phyloP scores from a whole-genome alignment of 2,113 vertebrate species.

The Sterna hirundo region DNA sequence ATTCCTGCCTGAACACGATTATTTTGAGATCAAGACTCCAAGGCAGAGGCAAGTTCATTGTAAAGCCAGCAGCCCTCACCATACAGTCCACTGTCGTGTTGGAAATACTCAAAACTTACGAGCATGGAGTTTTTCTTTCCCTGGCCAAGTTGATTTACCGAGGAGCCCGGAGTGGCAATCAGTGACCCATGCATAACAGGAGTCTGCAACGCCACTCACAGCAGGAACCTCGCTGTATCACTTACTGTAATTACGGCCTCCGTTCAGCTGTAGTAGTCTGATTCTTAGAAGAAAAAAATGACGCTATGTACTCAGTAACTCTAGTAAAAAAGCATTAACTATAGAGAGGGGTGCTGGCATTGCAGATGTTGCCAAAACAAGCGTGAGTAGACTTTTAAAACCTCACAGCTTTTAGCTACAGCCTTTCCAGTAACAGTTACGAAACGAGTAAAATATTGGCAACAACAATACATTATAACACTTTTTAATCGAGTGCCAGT shows the following conservation, averaged over 20 bases:
- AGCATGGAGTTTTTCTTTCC: neutral
- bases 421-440: neutral
- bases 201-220: neutral
- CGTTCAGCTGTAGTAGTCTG: neutral
- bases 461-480: neutral
- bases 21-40: neutral
- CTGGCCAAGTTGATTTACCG: neutral
- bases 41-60: neutral
- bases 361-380: conserved; percentile 27
- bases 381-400: conserved; percentile 19
- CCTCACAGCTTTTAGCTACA: neutral
- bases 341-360: conserved; percentile 6
- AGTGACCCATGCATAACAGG: neutral
- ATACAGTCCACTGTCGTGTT: neutral
- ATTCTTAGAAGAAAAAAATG: neutral
- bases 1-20: neutral
- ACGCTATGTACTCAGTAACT: conserved; percentile 3
- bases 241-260: neutral
- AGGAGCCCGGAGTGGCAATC: neutral
- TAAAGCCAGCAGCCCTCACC: neutral
- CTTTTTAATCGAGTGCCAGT: neutral
- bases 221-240: neutral
- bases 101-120: neutral
- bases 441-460: neutral
- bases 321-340: conserved; percentile 47